Base-by-base conservation (phyloP, 2,888 invertebrate species). In the Neoitamus cyanurus region DNA sequence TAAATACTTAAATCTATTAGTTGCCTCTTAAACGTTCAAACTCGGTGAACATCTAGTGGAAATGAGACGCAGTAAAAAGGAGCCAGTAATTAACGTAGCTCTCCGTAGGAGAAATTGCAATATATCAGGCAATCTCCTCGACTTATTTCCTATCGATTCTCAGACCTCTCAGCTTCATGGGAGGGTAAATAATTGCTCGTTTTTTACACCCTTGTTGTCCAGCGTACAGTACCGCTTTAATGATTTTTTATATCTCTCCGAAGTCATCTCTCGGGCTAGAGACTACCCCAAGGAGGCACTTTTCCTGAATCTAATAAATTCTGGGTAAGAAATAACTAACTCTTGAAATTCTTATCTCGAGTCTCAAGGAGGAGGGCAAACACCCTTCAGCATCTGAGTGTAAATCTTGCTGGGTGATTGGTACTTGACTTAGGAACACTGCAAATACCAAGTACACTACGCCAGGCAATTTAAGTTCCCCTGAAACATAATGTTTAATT, bases 401-500 rank as follows among this genome's bases (percentile, higher is more conserved):
- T 34, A 73, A 73, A 34, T 73, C 73, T 73, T 15, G 36, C 73
- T 15, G 20, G 73, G 73, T 73, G 73, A 73, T 73, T 31, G 73
- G 73, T 73, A 36, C 73, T 73, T 36, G 73, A 36, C 34, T 73
- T 36, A 36, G 15, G 73, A 73, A 36, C 31, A 73, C 15, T 73
- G 20, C 73, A 73, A 73, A 73, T 73, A 42, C 42, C 42, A 1
- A 73, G 73, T 37, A 34, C 36, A 73, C 73, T 73, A 73, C 31
- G 36, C 36, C 11, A 0, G 20, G 34, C 37, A 73, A 73, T 73
- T 73, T 73, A 73, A 73, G 73, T 36, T 13, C 73, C 6, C 36
- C 73, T 73, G 36, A 36, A 73, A 73, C 73, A 73, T 34, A 73
- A 73, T 73, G 73, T 73, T 73, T 73, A 73, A 73, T 73, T 73